Evolutionary conservation across 2,113 vertebrate species (phyloP).

Genomic region (Sorex fumeus): DNA sequence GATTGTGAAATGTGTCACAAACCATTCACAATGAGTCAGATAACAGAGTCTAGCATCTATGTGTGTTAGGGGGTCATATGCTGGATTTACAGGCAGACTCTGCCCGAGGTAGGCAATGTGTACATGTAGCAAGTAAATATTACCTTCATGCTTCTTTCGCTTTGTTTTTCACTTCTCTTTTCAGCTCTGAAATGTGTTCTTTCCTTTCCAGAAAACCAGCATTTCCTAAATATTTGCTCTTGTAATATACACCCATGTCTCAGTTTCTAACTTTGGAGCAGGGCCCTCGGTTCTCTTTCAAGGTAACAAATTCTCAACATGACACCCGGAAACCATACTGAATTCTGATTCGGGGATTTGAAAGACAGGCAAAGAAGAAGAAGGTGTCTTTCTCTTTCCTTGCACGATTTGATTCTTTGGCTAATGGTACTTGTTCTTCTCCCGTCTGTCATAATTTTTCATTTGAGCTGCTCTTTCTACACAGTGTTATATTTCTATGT

Average conservation of each 20-base stretch:
- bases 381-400: neutral
- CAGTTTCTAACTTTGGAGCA: slow-evolving; percentile 73
- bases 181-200: slow-evolving; percentile 72
- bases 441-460: neutral
- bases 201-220: slow-evolving; percentile 67
- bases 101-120: slow-evolving; percentile 61
- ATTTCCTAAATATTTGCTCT: slow-evolving; percentile 75
- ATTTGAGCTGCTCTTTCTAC: neutral
- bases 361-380: neutral
- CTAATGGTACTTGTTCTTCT: neutral
- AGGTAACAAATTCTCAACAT: slow-evolving; percentile 73
- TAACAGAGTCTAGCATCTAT: neutral
- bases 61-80: neutral
- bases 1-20: neutral
- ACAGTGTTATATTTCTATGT: neutral
- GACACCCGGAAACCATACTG: slow-evolving; percentile 72
- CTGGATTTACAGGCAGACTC: slow-evolving; percentile 54
- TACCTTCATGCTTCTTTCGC: slow-evolving; percentile 74
- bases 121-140: slow-evolving; percentile 72
- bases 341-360: slow-evolving; percentile 62
- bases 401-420: slow-evolving; percentile 66
- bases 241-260: slow-evolving; percentile 65
- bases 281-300: slow-evolving; percentile 68
- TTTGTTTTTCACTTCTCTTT: slow-evolving; percentile 73
- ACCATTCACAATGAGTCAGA: neutral